Conservation (phyloP, 2,888 invertebrate genomes). For the Campaea margaritaria region DNA sequence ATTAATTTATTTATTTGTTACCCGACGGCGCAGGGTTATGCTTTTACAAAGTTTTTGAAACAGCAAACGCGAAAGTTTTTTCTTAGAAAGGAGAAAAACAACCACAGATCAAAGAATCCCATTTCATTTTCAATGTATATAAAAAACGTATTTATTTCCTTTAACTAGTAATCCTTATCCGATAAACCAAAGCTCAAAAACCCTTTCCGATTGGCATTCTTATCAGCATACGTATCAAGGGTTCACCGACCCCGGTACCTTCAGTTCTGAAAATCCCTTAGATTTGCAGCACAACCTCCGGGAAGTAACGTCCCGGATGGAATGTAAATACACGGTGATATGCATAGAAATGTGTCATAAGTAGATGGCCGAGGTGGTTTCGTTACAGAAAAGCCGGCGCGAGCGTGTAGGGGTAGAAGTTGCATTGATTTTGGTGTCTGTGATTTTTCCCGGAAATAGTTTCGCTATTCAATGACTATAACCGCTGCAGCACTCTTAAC, state of each 20-base stretch:
- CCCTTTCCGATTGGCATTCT: constrained; percentile 40
- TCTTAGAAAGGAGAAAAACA: too few species aligned
- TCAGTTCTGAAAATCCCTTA: constrained; percentile 56
- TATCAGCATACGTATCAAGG: constrained; percentile 50
- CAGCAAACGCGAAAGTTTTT: too few species aligned
- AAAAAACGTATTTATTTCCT: too few species aligned
- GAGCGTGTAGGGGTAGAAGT: constrained; percentile 8
- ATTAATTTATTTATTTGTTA: too few species aligned
- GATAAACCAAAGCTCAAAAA: constrained; percentile 38
- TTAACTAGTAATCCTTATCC: not conserved
- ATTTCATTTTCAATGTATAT: too few species aligned
- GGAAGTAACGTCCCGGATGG: constrained; percentile 70
- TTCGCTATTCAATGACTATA: too few species aligned
- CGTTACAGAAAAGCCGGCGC: constrained; percentile 25
- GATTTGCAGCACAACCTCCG: constrained; percentile 58
- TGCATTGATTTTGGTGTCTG: constrained; percentile 12
- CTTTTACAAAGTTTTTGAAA: too few species aligned
- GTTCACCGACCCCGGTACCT: constrained; percentile 44
- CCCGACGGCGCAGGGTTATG: too few species aligned
- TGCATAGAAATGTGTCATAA: constrained; percentile 83
- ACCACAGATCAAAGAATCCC: too few species aligned
- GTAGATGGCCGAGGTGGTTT: constrained; percentile 66
- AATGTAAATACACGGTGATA: constrained; percentile 82
- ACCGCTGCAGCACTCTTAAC: too few species aligned
- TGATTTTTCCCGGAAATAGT: too few species aligned